phyloP scores from a whole-genome alignment of 2,113 vertebrate species.

The Cettia cetti region DNA sequence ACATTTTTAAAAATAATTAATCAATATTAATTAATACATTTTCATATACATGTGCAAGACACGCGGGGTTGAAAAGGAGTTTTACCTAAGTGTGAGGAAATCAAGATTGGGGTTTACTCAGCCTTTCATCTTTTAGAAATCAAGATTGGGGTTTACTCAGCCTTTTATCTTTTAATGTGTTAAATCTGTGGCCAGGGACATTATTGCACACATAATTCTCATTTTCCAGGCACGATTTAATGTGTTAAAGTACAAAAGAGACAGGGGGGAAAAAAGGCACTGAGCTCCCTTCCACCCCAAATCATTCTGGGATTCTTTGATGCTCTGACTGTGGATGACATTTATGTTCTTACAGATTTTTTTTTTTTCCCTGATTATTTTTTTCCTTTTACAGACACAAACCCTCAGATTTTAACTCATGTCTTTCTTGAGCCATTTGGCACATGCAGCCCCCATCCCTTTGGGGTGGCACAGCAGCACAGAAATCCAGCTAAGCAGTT shows the following conservation, averaged over 20 bases:
- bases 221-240: neutral
- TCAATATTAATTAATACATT: neutral
- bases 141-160: too few species aligned
- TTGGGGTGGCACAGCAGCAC: neutral
- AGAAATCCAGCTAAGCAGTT: neutral
- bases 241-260: neutral
- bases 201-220: neutral
- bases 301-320: neutral
- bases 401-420: neutral
- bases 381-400: neutral
- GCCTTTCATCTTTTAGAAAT: too few species aligned
- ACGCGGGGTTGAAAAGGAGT: neutral
- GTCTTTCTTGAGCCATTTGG: neutral
- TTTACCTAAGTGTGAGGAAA: neutral
- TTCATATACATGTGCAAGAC: accelerated
- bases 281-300: neutral
- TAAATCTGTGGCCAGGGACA: too few species aligned
- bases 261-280: neutral
- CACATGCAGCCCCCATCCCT: neutral
- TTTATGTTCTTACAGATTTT: neutral
- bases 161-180: neutral
- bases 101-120: neutral
- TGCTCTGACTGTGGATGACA: neutral
- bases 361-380: neutral
- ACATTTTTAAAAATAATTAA: neutral